These are phyloP conservation scores for Spongilla lacustris DNA, from an alignment of 37 sponge, comb jelly and placozoan genomes.

Conservation along the genomic window DNA sequence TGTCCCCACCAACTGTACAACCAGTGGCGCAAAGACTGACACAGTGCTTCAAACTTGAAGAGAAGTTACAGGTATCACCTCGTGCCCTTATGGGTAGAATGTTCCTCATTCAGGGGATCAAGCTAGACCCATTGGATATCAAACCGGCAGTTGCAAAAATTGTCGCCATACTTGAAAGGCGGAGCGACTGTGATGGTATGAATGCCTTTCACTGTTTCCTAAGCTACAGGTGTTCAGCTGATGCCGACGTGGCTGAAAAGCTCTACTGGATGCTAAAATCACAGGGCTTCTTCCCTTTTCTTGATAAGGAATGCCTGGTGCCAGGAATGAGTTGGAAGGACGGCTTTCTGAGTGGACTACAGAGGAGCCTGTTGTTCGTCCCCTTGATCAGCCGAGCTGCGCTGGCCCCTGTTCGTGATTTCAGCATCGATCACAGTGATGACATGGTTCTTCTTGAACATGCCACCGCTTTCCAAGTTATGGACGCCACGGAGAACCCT, in stretches of 20 bases:
- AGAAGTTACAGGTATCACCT: not conserved
- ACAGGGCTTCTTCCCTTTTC: not conserved
- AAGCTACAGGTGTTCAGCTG: not conserved
- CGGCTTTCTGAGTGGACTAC: not conserved
- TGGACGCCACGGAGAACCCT: not conserved
- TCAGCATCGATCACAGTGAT: not conserved
- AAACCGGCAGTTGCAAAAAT: not conserved
- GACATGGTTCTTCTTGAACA: not conserved
- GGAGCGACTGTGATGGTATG: not conserved
- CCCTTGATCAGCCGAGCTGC: not conserved
- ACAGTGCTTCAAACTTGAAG: not conserved
- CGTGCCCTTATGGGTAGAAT: not conserved
- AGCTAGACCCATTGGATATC: not conserved
- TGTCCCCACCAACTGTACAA: not conserved
- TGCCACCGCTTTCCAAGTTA: not conserved
- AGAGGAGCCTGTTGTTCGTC: not conserved
- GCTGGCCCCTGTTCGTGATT: not conserved
- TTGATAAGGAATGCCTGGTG: not conserved
- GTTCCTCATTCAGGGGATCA: not conserved
- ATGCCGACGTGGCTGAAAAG: not conserved
- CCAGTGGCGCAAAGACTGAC: not conserved
- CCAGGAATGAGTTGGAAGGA: not conserved
- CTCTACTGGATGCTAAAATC: not conserved
- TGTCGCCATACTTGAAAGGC: not conserved
- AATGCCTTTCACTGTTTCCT: not conserved